These are phyloP conservation scores for Condylura cristata DNA, from an alignment of 2,113 vertebrate genomes.

Conservation along the genomic window DNA sequence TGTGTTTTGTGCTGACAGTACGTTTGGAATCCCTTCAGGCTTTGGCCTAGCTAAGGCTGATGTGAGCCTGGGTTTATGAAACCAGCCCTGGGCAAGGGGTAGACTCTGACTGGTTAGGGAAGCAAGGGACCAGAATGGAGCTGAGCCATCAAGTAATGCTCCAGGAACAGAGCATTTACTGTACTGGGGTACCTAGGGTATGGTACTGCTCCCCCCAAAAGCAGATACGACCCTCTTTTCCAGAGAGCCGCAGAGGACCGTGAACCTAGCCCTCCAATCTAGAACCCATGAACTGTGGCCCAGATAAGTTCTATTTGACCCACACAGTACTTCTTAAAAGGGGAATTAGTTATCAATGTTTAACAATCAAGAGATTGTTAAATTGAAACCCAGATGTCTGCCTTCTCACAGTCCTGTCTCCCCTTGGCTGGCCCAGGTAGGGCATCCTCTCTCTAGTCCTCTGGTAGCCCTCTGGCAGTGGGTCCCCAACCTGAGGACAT, in stretches of 20 bases:
- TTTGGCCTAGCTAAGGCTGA: not conserved
- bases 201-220: not conserved
- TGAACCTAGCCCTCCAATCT: not conserved
- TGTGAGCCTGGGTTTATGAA: not conserved
- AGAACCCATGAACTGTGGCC: not conserved
- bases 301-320: conserved; percentile 2
- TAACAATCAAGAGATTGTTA: not conserved
- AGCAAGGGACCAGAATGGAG: not conserved
- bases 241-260: not conserved
- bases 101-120: not conserved
- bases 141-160: not conserved
- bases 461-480: not conserved
- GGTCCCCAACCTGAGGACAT: not conserved
- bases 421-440: not conserved
- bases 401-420: not conserved
- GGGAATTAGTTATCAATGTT: not conserved
- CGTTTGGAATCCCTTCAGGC: not conserved
- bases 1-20: not conserved
- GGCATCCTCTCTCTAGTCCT: not conserved
- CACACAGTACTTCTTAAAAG: not conserved
- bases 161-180: not conserved
- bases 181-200: not conserved
- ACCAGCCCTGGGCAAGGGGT: not conserved
- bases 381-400: not conserved
- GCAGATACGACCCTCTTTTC: not conserved